A percentile compares a stretch with the other conserved stretches of the same genome.
These are phyloP conservation scores for Anolis carolinensis DNA, from an alignment of 2,113 vertebrate genomes.

Conservation along the genomic window DNA sequence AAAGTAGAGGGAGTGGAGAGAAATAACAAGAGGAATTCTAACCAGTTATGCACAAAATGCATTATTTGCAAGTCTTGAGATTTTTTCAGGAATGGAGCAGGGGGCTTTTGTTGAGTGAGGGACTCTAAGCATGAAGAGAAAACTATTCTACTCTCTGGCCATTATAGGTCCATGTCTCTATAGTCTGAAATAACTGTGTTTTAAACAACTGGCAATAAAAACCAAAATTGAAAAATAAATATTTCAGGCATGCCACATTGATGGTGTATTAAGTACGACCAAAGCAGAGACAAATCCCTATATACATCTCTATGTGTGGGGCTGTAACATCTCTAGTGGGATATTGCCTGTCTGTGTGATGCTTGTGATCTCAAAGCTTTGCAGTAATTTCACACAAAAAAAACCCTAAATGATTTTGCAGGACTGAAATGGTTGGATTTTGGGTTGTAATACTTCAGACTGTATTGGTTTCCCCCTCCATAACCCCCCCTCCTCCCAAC, in stretches of 20 bases:
- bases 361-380: too few relatives aligned
- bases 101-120: not conserved
- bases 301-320: not conserved
- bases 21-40: constrained; percentile 29
- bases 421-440: not conserved
- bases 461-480: not conserved
- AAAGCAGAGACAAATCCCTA: not conserved
- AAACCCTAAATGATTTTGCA: not conserved
- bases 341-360: not conserved
- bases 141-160: not conserved
- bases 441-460: not conserved
- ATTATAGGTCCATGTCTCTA: not conserved
- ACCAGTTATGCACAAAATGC: not conserved
- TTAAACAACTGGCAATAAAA: not conserved
- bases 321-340: not conserved
- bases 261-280: not conserved
- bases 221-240: not conserved
- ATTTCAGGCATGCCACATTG: not conserved
- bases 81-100: not conserved
- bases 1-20: not conserved
- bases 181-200: not conserved
- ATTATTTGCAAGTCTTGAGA: not conserved
- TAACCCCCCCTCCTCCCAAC: too few relatives aligned
- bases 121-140: not conserved
- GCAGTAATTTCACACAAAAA: not conserved